Conservation (phyloP, 35 echinoderm and acorn worm genomes). For the Ophiothrix spiculata region DNA sequence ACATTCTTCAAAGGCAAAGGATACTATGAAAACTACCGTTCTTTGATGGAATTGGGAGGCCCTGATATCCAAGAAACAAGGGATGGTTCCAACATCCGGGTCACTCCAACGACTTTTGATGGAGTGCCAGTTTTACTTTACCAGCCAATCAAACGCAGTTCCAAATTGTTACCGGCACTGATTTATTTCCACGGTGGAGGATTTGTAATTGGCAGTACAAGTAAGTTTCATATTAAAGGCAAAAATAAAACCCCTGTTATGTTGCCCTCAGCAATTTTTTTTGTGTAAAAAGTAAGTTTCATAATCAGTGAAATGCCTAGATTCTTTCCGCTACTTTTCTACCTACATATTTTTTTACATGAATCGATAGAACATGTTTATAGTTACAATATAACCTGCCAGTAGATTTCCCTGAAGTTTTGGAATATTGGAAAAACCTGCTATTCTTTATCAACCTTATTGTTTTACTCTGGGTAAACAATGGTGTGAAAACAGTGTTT, state of each 20-base stretch:
- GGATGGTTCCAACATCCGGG: constrained; percentile 33
- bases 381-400: too few species aligned
- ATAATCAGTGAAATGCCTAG: background rate
- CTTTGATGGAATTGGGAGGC: background rate
- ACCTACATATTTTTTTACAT: too few species aligned
- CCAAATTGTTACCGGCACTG: constrained; percentile 41
- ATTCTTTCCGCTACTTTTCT: background rate
- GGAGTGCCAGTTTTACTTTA: constrained; percentile 77
- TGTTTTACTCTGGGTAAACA: too few species aligned
- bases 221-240: constrained; percentile 25
- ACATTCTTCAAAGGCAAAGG: background rate
- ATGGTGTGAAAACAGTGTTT: too few species aligned
- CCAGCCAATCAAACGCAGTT: constrained; percentile 56
- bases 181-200: constrained; percentile 91
- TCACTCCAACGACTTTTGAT: constrained; percentile 52
- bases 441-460: too few species aligned
- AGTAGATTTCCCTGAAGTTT: too few species aligned
- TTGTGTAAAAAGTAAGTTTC: background rate
- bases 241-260: background rate
- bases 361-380: too few species aligned
- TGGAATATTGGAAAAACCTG: too few species aligned
- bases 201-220: constrained; percentile 63
- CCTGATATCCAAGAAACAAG: background rate
- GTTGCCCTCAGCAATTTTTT: background rate
- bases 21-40: background rate